Percentiles rank a stretch among this genome's conserved stretches.
These are phyloP conservation scores for Enteromius paludinosus DNA, from an alignment of 2,797 vertebrate species.

Conservation along the genomic window DNA sequence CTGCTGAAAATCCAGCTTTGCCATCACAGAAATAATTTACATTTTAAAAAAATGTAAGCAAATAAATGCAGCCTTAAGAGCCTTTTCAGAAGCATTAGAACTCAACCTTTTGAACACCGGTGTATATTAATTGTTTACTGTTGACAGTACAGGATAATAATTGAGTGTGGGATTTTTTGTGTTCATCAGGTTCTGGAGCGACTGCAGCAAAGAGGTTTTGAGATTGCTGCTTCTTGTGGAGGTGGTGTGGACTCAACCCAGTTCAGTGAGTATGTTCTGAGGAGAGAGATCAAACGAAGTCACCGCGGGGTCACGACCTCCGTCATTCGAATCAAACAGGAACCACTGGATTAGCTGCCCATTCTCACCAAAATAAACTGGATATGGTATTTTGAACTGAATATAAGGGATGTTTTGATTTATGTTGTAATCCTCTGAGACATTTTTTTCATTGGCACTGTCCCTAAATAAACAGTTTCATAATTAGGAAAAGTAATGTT, in stretches of 20 bases:
- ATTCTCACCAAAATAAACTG: conserved; percentile 16
- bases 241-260: conserved; percentile 95
- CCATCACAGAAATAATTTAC: neutral
- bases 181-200: conserved; percentile 87
- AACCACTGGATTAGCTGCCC: conserved; percentile 83
- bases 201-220: conserved; percentile 90
- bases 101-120: neutral
- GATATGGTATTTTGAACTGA: conserved; percentile 36
- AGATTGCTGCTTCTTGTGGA: conserved; percentile 91
- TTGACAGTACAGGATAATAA: no score
- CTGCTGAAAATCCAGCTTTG: neutral
- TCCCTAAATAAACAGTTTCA: conserved; percentile 18
- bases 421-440: conserved; percentile 30
- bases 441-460: conserved; percentile 28
- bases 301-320: conserved; percentile 74
- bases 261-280: conserved; percentile 93
- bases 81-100: neutral
- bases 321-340: conserved; percentile 90
- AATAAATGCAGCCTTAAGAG: neutral
- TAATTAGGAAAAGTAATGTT: conserved; percentile 7
- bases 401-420: conserved; percentile 29
- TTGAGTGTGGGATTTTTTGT: conserved; percentile 39
- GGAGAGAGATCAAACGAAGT: conserved; percentile 83
- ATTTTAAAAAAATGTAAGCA: neutral
- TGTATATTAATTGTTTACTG: neutral